These are phyloP conservation scores for Leptothorax acervorum DNA, from an alignment of 2,888 invertebrate genomes.

Conservation along the genomic window DNA sequence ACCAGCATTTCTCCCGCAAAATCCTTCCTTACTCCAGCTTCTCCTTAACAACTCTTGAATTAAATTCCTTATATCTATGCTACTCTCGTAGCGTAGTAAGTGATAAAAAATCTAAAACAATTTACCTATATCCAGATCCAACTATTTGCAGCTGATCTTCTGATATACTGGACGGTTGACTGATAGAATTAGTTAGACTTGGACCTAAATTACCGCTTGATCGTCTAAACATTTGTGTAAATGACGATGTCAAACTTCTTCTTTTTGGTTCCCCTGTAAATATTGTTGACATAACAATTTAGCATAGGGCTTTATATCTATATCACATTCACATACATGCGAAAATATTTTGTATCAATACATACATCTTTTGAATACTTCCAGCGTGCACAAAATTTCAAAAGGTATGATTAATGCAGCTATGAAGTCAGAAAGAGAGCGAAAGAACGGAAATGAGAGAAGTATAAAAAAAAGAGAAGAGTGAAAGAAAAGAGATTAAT, in stretches of 20 bases:
- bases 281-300: neutral
- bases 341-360: conserved; percentile 61
- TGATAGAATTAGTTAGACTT: conserved; percentile 69
- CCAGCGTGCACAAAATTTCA: conserved; percentile 59
- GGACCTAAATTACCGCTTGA: conserved; percentile 86
- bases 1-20: no score
- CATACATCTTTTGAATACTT: conserved; percentile 78
- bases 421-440: neutral
- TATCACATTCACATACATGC: conserved; percentile 4
- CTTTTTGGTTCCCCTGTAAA: conserved; percentile 89
- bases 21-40: no score
- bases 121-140: conserved; percentile 78
- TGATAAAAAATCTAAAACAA: conserved; percentile 23
- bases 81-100: neutral
- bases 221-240: conserved; percentile 91
- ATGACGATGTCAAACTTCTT: conserved; percentile 91
- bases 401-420: conserved; percentile 46
- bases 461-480: neutral
- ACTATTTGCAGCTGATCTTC: conserved; percentile 79
- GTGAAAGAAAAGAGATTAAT: neutral
- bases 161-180: conserved; percentile 76
- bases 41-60: no score
- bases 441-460: neutral
- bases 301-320: neutral
- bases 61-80: no score